Evolutionary conservation across 2,888 invertebrate species (phyloP).

Genomic region (Camptogramma bilineatum): DNA sequence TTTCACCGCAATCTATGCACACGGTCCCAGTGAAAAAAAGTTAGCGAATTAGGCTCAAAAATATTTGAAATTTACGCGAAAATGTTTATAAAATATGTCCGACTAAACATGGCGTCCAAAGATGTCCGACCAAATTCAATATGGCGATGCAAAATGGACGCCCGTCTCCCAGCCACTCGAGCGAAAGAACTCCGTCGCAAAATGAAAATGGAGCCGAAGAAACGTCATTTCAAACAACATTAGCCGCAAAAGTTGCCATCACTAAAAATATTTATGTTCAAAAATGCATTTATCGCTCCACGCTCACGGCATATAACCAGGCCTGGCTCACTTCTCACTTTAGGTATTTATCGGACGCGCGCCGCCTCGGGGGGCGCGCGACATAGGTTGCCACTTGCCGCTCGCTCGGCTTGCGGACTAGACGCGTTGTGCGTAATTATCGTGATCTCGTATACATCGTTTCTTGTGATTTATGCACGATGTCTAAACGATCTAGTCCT

Average conservation of each 20-base stretch:
- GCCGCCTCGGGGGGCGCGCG: too few species aligned
- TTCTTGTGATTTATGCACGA: too few species aligned
- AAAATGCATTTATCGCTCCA: neutral
- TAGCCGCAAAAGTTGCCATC: constrained; percentile 54
- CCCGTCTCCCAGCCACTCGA: constrained; percentile 64
- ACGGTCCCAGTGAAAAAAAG: constrained; percentile 81
- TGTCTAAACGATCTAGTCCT: too few species aligned
- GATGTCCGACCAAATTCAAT: constrained; percentile 87
- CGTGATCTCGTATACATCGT: too few species aligned
- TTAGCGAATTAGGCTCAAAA: constrained; percentile 79
- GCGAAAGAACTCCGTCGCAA: constrained; percentile 55
- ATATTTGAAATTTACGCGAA: constrained; percentile 87
- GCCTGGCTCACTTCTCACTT: too few species aligned
- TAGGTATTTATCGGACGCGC: too few species aligned
- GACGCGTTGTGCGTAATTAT: too few species aligned
- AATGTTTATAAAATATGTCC: constrained; percentile 91
- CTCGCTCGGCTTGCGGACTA: too few species aligned
- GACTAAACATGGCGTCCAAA: constrained; percentile 90
- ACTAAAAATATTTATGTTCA: neutral
- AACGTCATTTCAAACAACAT: constrained; percentile 50
- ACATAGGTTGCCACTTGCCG: too few species aligned
- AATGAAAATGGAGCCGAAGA: constrained; percentile 60
- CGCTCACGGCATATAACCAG: too few species aligned
- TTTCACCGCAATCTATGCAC: constrained; percentile 69
- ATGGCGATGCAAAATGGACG: constrained; percentile 86